phyloP scores from a whole-genome alignment of 2,797 vertebrate species.

The Peromyscus eremicus region DNA sequence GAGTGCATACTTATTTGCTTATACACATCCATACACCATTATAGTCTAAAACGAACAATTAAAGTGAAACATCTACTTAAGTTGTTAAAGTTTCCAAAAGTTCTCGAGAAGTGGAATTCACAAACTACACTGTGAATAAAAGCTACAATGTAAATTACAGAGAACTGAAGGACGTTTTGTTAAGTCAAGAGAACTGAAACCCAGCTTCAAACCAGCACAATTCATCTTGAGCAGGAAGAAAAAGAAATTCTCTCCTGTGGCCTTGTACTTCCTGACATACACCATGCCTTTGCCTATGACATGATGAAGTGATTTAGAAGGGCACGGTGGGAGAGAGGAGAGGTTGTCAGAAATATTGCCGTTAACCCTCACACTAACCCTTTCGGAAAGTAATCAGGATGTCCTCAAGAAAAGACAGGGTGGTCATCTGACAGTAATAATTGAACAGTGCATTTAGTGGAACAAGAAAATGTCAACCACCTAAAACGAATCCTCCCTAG shows the following conservation, averaged over 20 bases:
- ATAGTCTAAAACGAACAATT: constrained; percentile 45
- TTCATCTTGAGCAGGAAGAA: constrained; percentile 54
- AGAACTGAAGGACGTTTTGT: constrained; percentile 21
- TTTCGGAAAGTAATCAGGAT: constrained; percentile 74
- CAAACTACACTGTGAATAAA: background rate
- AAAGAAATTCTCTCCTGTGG: constrained; percentile 24
- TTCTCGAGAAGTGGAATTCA: background rate
- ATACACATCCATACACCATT: background rate
- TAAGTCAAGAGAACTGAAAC: constrained; percentile 47
- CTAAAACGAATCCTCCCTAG: constrained; percentile 55
- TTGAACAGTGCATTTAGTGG: constrained; percentile 50
- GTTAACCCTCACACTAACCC: constrained; percentile 68
- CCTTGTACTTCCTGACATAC: constrained; percentile 34
- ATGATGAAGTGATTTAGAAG: constrained; percentile 71
- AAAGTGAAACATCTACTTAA: constrained; percentile 20
- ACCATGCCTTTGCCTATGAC: constrained; percentile 58
- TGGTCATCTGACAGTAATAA: constrained; percentile 2
- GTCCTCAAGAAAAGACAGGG: constrained; percentile 61
- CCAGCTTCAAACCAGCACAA: constrained; percentile 56
- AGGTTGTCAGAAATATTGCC: constrained; percentile 67
- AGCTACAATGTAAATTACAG: constrained; percentile 7
- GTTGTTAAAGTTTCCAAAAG: constrained; percentile 34
- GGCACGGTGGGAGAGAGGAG: constrained; percentile 47
- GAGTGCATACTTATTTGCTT: background rate
- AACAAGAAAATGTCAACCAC: constrained; percentile 76